Conservation (phyloP, 2,888 invertebrate species). For the Lucinisca nassula region DNA sequence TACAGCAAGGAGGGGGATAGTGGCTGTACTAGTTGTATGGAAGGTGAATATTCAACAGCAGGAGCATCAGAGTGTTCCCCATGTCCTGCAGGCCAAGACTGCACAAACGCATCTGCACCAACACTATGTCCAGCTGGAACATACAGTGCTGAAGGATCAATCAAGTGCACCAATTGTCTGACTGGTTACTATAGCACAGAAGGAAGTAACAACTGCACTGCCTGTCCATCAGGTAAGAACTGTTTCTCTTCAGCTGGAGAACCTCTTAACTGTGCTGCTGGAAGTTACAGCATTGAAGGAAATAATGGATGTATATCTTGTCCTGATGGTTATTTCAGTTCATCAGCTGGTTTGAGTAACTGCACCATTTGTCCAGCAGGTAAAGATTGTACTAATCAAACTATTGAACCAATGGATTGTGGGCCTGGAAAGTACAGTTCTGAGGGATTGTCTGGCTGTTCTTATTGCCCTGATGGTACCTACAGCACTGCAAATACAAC, state of each 20-base stretch:
- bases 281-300: constrained; percentile 47
- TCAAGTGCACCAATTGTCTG: constrained; percentile 63
- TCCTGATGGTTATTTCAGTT: constrained; percentile 64
- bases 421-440: constrained; percentile 56
- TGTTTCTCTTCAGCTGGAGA: constrained; percentile 44
- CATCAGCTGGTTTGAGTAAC: constrained; percentile 6
- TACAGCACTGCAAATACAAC: constrained; percentile 16
- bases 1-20: constrained; percentile 69
- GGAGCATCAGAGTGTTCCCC: constrained; percentile 71
- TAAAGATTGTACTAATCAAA: constrained; percentile 31
- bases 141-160: constrained; percentile 67
- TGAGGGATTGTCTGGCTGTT: constrained; percentile 43
- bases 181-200: constrained; percentile 69
- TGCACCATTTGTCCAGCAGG: constrained; percentile 72
- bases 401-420: constrained; percentile 22
- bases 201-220: constrained; percentile 19
- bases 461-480: constrained; percentile 48
- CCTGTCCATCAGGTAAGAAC: constrained; percentile 68
- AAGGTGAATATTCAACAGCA: constrained; percentile 69
- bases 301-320: constrained; percentile 63
- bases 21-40: constrained; percentile 71
- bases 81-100: constrained; percentile 77
- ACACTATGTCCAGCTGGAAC: constrained; percentile 69
- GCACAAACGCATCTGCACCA: constrained; percentile 62
- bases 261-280: constrained; percentile 61